phyloP scores from a whole-genome alignment of 2,888 invertebrate species.

The Synanthedon andrenaeformis region DNA sequence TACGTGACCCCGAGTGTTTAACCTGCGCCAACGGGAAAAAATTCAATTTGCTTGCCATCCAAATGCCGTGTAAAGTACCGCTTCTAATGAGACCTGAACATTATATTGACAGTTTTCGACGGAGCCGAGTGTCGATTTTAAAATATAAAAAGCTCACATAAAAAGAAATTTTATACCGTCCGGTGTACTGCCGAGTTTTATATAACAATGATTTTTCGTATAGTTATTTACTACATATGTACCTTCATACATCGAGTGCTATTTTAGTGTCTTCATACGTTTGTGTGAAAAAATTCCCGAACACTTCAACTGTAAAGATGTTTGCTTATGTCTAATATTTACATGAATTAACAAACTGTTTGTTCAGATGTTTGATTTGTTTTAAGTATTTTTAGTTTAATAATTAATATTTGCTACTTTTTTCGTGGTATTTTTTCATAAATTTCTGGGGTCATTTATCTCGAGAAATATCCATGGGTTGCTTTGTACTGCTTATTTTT shows the following conservation, averaged over 20 bases:
- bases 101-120: slow-evolving; percentile 29
- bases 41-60: slow-evolving; percentile 29
- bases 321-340: neutral
- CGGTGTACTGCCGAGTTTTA: slow-evolving; percentile 9
- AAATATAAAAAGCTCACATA: slow-evolving; percentile 16
- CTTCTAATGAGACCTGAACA: slow-evolving; percentile 29
- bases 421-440: too few relatives aligned
- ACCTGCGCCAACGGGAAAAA: slow-evolving; percentile 13
- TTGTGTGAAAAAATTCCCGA: neutral
- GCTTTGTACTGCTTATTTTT: too few relatives aligned
- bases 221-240: neutral
- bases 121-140: slow-evolving; percentile 19
- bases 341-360: neutral
- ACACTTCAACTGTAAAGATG: neutral
- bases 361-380: neutral
- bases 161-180: slow-evolving; percentile 26
- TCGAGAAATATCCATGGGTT: too few relatives aligned
- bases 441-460: too few relatives aligned
- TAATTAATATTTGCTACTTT: too few relatives aligned
- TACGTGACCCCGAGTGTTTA: slow-evolving; percentile 6
- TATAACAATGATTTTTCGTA: neutral
- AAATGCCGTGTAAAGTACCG: slow-evolving; percentile 27
- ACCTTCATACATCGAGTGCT: neutral
- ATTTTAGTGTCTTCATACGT: neutral
- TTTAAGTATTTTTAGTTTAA: neutral